A percentile compares a stretch with the other conserved stretches of the same genome.
Evolutionary conservation across 1,140 invertebrate genomes (phyloP).

Genomic region (Copidosoma floridanum): DNA sequence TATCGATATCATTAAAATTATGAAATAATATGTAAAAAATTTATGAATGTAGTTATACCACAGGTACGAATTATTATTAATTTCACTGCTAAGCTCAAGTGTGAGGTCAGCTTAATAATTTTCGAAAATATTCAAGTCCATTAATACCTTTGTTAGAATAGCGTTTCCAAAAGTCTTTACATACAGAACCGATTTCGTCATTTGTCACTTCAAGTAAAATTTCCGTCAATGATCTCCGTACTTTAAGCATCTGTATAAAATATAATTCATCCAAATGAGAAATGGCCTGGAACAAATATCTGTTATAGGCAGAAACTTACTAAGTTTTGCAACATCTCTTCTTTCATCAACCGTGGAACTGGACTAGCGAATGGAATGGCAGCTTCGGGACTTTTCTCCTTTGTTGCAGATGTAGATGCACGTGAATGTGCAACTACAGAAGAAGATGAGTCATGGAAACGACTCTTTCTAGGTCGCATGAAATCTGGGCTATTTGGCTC

Average conservation of each 20-base stretch:
- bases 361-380: slow-evolving; percentile 1
- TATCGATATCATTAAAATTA: too few species aligned
- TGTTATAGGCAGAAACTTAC: slow-evolving; percentile 17
- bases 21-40: too few species aligned
- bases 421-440: slow-evolving; percentile 31
- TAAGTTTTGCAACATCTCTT: slow-evolving; percentile 58
- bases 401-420: neutral
- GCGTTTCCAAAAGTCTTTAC: slow-evolving; percentile 71
- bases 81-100: too few species aligned
- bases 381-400: slow-evolving; percentile 39
- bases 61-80: too few species aligned
- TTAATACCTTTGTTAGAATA: slow-evolving; percentile 64
- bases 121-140: neutral
- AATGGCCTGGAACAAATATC: neutral
- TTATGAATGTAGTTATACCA: too few species aligned
- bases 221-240: slow-evolving; percentile 84
- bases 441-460: slow-evolving; percentile 52
- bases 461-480: slow-evolving; percentile 48
- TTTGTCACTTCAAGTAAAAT: slow-evolving; percentile 91
- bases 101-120: too few species aligned
- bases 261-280: too few species aligned
- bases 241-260: slow-evolving; percentile 77
- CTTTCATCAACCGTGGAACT: slow-evolving; percentile 43
- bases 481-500: slow-evolving; percentile 49
- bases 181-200: slow-evolving; percentile 79